Evolutionary conservation across 2,888 invertebrate species (phyloP), one percentile per base, ranked within the genome.

Genomic region (Leptodirus hochenwartii): DNA sequence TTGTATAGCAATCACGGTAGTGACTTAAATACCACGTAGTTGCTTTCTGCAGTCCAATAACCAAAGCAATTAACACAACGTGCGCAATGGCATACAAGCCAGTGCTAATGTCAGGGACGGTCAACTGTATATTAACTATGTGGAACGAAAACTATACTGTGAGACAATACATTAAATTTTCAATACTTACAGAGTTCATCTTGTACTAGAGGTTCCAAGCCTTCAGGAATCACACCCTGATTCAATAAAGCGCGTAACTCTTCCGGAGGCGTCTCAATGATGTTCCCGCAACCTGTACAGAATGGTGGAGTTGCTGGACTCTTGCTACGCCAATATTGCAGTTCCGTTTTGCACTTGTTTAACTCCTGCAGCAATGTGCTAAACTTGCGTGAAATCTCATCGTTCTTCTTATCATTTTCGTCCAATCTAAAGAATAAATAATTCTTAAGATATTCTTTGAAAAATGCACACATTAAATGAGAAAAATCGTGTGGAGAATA

Each of bases 261-360:
- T 40, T 71, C 72, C 1, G 64, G 61, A 29, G 66, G 53, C 5
- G 61, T 58, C 8, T 56, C 47, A 39, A 66, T 60, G 32, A 64
- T 63, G 33, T 63, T 66, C 32, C 81, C 80, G 49, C 81, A 82
- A 40, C 74, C 68, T 17, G 67, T 71, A 47, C 82, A 84, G 32
- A 75, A 66, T 37, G 66, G 63, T 41, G 66, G 62, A 42, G 65
- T 66, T 38, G 82, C 79, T 8, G 84, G 81, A 36, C 82, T 81
- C 43, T 82, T 82, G 23, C 84, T 84, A 34, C 85, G 73, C 82
- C 84, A 85, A 55, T 84, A 85, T 56, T 85, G 85, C 45, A 85
- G 56, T 57, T 87, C 85, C 17, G 85, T 85, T 59, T 85, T 85
- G 57, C 85, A 87, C 53, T 85, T 85, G 56, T 85, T 87, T 43